These are phyloP conservation scores for Psephotus haematonotus DNA, from an alignment of 2,113 vertebrate species.

Conservation along the genomic window DNA sequence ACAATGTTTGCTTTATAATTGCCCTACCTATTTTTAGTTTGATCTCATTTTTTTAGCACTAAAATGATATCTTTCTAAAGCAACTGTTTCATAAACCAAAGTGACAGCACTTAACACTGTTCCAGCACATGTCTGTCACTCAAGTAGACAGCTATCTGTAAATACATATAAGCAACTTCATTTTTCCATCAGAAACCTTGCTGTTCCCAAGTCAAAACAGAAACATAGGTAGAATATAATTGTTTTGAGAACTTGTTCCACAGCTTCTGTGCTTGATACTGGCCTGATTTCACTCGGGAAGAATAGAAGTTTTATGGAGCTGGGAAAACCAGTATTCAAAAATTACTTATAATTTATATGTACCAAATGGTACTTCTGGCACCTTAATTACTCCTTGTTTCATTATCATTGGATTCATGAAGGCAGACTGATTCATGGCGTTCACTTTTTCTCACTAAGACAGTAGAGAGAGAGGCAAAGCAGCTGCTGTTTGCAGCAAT, in stretches of 20 bases:
- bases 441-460: background rate
- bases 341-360: conserved; percentile 10
- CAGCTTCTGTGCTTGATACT: background rate
- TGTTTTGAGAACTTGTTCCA: background rate
- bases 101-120: background rate
- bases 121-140: conserved; percentile 14
- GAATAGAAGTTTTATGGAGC: background rate
- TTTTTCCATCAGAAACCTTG: background rate
- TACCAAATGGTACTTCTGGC: conserved; percentile 31
- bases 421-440: background rate
- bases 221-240: background rate
- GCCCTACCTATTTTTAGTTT: background rate
- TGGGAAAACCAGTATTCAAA: background rate
- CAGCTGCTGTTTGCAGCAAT: background rate
- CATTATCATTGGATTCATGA: background rate
- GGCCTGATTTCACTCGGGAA: background rate
- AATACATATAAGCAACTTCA: background rate
- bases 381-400: conserved; percentile 16
- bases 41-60: background rate
- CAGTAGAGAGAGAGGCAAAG: background rate
- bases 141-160: background rate
- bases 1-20: background rate
- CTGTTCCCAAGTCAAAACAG: background rate
- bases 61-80: background rate
- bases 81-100: background rate